Percentiles rank a stretch among this genome's conserved stretches.
These are phyloP conservation scores for Gavia stellata DNA, from an alignment of 2,113 vertebrate species.

Conservation along the genomic window DNA sequence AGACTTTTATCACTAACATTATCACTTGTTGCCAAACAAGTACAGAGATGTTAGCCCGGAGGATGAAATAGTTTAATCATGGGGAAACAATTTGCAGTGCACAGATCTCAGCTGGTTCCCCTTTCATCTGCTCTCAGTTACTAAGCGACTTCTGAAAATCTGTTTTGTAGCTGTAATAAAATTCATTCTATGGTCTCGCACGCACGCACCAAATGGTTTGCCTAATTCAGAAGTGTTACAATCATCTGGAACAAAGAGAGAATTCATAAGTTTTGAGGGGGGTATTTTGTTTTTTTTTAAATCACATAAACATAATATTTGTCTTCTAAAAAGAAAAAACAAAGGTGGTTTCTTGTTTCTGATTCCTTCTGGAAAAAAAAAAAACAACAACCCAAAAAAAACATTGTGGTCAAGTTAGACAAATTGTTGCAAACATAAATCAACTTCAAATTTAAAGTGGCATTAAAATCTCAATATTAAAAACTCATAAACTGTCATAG, in stretches of 20 bases:
- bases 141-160: slow-evolving; percentile 49
- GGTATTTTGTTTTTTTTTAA: neutral
- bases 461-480: neutral
- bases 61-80: slow-evolving; percentile 62
- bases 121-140: slow-evolving; percentile 55
- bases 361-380: neutral
- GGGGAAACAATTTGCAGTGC: slow-evolving; percentile 56
- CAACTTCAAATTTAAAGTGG: neutral
- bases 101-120: slow-evolving; percentile 54
- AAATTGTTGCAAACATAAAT: neutral
- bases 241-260: slow-evolving; percentile 4
- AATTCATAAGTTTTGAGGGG: neutral
- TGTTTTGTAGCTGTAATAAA: slow-evolving; percentile 63
- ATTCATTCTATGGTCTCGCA: slow-evolving; percentile 40
- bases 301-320: neutral
- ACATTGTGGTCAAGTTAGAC: neutral
- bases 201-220: slow-evolving; percentile 36
- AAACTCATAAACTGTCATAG: neutral
- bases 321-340: neutral
- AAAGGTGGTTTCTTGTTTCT: neutral
- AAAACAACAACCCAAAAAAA: too few species aligned
- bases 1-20: slow-evolving; percentile 28
- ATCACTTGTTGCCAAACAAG: slow-evolving; percentile 47
- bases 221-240: neutral
- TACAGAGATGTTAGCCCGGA: slow-evolving; percentile 49